phyloP scores from a whole-genome alignment of 2,888 invertebrate species.

The Petrolisthes manimaculis region DNA sequence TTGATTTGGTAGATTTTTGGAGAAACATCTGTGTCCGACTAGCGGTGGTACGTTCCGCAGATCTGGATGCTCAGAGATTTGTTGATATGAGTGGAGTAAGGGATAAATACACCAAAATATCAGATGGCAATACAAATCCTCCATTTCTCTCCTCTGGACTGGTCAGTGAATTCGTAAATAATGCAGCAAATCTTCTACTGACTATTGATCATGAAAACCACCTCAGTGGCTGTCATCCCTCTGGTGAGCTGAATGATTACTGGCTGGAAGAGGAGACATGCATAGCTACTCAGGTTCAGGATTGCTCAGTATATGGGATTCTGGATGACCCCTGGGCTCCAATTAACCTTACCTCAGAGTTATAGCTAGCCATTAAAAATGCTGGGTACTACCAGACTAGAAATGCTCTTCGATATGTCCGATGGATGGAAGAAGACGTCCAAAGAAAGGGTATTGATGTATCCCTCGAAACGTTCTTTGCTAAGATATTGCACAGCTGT shows the following conservation, averaged over 20 bases:
- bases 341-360: neutral
- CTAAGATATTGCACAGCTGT: neutral
- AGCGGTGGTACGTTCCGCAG: neutral
- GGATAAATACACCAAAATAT: neutral
- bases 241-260: neutral
- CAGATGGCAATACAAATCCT: neutral
- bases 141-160: neutral
- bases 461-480: constrained; percentile 6
- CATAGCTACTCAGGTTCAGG: neutral
- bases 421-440: neutral
- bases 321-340: neutral
- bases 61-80: neutral
- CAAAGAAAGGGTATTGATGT: neutral
- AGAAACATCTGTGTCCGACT: neutral
- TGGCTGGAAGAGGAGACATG: neutral
- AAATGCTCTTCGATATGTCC: neutral
- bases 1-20: constrained; percentile 5
- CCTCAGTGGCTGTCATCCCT: neutral
- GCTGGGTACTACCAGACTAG: neutral
- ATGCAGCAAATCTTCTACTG: neutral
- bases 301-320: neutral
- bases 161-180: neutral
- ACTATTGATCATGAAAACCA: neutral
- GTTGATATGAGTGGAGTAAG: neutral
- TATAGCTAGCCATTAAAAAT: neutral